These are phyloP conservation scores for Camponotus fellah DNA, from an alignment of 2,888 invertebrate genomes.

Conservation along the genomic window DNA sequence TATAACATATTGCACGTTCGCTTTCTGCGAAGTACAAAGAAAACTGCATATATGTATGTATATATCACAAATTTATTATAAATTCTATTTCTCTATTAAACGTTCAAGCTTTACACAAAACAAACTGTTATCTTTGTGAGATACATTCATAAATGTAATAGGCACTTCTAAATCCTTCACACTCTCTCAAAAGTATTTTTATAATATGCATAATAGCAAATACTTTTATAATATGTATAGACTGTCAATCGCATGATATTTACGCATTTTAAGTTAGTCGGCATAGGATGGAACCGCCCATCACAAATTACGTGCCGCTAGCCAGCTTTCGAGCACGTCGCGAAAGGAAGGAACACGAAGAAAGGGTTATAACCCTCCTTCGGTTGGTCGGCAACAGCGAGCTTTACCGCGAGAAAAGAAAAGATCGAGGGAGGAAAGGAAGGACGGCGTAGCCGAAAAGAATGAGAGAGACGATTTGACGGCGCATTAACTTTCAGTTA, in stretches of 20 bases:
- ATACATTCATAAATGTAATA: neutral
- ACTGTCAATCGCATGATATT: constrained; percentile 59
- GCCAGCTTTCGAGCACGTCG: constrained; percentile 43
- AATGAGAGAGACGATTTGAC: constrained; percentile 73
- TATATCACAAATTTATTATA: too few relatives aligned
- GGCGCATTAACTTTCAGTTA: constrained; percentile 82
- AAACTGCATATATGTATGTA: too few relatives aligned
- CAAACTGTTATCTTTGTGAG: neutral
- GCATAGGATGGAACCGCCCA: constrained; percentile 72
- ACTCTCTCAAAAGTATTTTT: neutral
- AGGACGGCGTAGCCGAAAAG: constrained; percentile 28
- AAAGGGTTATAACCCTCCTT: neutral
- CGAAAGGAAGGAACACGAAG: neutral
- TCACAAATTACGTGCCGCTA: constrained; percentile 73
- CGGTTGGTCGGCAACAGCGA: neutral
- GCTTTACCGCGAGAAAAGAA: constrained; percentile 21
- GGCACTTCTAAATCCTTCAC: neutral
- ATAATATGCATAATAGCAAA: neutral
- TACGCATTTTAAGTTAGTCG: constrained; percentile 70
- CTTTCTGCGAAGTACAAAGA: neutral
- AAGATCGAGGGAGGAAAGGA: neutral
- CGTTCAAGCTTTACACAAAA: too few relatives aligned
- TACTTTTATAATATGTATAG: neutral
- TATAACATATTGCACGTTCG: too few relatives aligned
- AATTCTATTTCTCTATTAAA: too few relatives aligned